Evolutionary conservation across 2,797 vertebrate species (phyloP).

Genomic region (Notamacropus eugenii): DNA sequence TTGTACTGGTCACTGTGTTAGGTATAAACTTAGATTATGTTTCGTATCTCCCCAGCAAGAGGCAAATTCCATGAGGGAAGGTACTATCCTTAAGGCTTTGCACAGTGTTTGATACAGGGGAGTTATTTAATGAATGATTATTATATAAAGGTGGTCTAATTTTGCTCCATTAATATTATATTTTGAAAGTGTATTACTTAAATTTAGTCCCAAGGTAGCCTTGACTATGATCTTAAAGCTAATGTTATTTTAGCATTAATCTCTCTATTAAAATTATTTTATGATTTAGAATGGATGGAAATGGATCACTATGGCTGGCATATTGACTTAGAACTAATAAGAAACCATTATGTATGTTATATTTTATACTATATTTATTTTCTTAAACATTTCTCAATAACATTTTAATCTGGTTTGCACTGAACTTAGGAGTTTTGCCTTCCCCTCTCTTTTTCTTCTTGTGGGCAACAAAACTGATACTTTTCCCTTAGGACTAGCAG

Average conservation of each 20-base stretch:
- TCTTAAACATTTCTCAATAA: background rate
- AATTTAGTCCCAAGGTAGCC: background rate
- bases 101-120: background rate
- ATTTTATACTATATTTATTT: background rate
- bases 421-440: background rate
- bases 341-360: background rate
- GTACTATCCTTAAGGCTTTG: background rate
- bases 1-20: background rate
- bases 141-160: background rate
- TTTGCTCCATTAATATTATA: background rate
- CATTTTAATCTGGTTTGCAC: background rate
- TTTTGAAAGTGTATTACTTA: background rate
- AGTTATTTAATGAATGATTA: background rate
- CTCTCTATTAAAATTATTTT: background rate
- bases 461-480: background rate
- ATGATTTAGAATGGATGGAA: background rate
- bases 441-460: background rate
- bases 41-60: background rate
- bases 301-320: background rate
- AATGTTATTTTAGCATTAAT: background rate
- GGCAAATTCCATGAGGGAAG: background rate
- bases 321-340: background rate
- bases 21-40: background rate
- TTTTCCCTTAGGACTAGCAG: background rate
- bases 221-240: background rate